Conservation (phyloP, 2,888 invertebrate genomes). For the Venusia cambrica region DNA sequence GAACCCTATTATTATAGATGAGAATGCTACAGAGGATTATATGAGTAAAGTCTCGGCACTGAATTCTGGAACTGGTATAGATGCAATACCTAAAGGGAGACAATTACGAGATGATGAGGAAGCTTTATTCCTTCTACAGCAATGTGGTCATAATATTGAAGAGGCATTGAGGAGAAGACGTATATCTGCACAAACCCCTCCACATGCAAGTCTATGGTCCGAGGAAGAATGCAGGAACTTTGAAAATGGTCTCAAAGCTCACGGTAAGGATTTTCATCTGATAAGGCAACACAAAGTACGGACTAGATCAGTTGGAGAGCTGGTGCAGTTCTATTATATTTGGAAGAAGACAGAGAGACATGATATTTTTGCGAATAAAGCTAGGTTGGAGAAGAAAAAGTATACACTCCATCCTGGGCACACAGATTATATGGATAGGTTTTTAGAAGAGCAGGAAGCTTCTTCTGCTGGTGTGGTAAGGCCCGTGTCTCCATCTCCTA, state of each 20-base stretch:
- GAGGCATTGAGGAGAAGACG: conserved; percentile 92
- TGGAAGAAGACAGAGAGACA: conserved; percentile 99
- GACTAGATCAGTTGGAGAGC: conserved; percentile 96
- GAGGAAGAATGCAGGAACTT: conserved; percentile 98
- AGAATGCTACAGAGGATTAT: conserved; percentile 89
- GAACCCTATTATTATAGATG: conserved; percentile 90
- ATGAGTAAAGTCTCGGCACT: conserved; percentile 82
- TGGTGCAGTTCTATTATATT: conserved; percentile 97
- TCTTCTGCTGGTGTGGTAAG: conserved; percentile 82
- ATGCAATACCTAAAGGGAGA: conserved; percentile 85
- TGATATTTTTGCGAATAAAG: conserved; percentile 94
- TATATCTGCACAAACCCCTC: conserved; percentile 85
- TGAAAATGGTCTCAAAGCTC: conserved; percentile 95
- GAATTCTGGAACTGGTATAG: conserved; percentile 66
- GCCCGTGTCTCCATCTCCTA: conserved; percentile 83
- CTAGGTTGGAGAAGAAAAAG: conserved; percentile 94
- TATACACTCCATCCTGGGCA: conserved; percentile 95
- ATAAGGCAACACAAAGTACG: conserved; percentile 97
- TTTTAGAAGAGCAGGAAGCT: conserved; percentile 91
- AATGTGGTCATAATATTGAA: conserved; percentile 97
- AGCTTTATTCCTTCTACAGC: conserved; percentile 93
- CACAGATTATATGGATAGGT: conserved; percentile 96
- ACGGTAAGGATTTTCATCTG: conserved; percentile 97
- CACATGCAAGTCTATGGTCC: conserved; percentile 94
- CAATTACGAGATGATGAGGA: conserved; percentile 94